phyloP scores from a whole-genome alignment of 2,888 invertebrate genomes.

The Micoletzkya japonica region DNA sequence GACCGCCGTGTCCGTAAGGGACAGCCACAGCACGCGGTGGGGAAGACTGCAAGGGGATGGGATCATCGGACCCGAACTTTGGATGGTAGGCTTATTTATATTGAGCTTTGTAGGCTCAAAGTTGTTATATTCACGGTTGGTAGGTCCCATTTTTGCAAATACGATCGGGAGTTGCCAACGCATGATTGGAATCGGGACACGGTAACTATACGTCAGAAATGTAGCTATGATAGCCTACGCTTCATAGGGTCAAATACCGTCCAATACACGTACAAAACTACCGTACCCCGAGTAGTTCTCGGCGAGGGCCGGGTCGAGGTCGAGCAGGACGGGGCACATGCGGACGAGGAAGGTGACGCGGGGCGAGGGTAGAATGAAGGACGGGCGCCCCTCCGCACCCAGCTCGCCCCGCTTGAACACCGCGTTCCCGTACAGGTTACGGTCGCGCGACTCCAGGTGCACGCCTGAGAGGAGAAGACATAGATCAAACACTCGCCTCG shows the following conservation, averaged over 20 bases:
- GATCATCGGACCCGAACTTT: neutral
- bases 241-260: neutral
- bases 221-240: too few relatives aligned
- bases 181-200: neutral
- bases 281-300: slow-evolving; percentile 44
- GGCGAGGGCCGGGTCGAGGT: slow-evolving; percentile 66
- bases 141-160: too few relatives aligned
- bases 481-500: too few relatives aligned
- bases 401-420: slow-evolving; percentile 70
- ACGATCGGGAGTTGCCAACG: neutral
- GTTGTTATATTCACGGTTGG: too few relatives aligned
- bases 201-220: neutral
- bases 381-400: slow-evolving; percentile 32
- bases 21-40: slow-evolving; percentile 85
- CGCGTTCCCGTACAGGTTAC: slow-evolving; percentile 70
- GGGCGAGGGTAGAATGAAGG: slow-evolving; percentile 35
- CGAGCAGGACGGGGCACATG: slow-evolving; percentile 79
- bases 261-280: slow-evolving; percentile 13
- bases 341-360: slow-evolving; percentile 80
- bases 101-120: too few relatives aligned
- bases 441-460: slow-evolving; percentile 61
- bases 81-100: too few relatives aligned
- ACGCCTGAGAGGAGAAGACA: slow-evolving; percentile 44
- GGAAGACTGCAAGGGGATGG: slow-evolving; percentile 68
- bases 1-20: slow-evolving; percentile 81